A percentile compares a stretch with the other conserved stretches of the same genome.
These are phyloP conservation scores for Lagria hirta DNA, from an alignment of 2,888 invertebrate genomes.

Conservation along the genomic window DNA sequence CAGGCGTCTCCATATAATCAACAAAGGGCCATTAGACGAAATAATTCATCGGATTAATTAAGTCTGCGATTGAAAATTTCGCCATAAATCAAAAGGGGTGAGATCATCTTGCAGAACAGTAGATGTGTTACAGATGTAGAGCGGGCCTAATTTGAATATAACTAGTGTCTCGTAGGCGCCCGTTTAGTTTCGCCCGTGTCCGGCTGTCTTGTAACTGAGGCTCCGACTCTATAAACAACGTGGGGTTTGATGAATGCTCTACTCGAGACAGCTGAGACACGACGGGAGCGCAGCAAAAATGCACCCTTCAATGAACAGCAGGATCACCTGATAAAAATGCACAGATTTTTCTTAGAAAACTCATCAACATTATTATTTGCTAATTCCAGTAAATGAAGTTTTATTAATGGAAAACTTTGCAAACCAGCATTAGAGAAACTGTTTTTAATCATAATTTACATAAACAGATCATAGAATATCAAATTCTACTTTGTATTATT, in stretches of 20 bases:
- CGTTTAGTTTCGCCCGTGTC: conserved; percentile 47
- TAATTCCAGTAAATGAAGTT: too few relatives aligned
- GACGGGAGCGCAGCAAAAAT: conserved; percentile 26
- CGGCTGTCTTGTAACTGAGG: conserved; percentile 46
- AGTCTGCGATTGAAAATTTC: conserved; percentile 14
- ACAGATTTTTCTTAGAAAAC: too few relatives aligned
- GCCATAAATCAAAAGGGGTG: conserved; percentile 11
- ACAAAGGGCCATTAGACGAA: conserved; percentile 19
- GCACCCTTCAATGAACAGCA: conserved; percentile 42
- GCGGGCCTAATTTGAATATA: conserved; percentile 48
- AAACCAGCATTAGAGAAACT: too few relatives aligned
- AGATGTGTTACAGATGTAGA: conserved; percentile 44
- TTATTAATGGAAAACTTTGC: too few relatives aligned
- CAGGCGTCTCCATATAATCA: conserved; percentile 9
- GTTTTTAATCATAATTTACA: too few relatives aligned
- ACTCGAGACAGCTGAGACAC: conserved; percentile 33
- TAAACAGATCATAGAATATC: too few relatives aligned
- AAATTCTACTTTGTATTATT: too few relatives aligned
- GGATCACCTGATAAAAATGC: too few relatives aligned
- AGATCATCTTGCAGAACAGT: conserved; percentile 19
- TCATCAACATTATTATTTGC: too few relatives aligned
- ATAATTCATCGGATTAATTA: conserved; percentile 19
- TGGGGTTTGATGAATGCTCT: conserved; percentile 46
- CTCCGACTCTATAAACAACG: conserved; percentile 46
- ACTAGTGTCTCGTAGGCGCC: conserved; percentile 49